Percentiles rank a stretch among this genome's conserved stretches.
These are phyloP conservation scores for Iguana delicatissima DNA, from an alignment of 2,797 vertebrate species.

Conservation along the genomic window DNA sequence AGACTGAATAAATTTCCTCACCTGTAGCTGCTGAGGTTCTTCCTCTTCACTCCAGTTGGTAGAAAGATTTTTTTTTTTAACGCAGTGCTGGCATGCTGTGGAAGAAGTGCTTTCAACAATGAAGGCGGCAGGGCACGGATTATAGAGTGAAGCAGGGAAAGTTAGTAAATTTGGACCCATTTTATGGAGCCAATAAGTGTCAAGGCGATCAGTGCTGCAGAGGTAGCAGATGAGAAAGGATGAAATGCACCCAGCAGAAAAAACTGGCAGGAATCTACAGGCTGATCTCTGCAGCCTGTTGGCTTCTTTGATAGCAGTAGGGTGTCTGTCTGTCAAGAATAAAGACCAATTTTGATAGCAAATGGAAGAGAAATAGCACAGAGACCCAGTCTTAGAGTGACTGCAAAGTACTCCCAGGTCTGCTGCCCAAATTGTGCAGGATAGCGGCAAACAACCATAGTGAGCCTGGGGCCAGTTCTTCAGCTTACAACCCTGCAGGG, in stretches of 20 bases:
- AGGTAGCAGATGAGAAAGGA: background rate
- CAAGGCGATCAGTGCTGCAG: background rate
- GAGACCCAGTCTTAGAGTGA: background rate
- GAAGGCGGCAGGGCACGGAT: accelerated
- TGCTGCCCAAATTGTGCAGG: too few species aligned
- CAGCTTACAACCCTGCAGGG: too few species aligned
- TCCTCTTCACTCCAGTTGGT: background rate
- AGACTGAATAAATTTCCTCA: background rate
- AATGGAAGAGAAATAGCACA: background rate
- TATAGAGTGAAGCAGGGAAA: background rate
- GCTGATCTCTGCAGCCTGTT: background rate
- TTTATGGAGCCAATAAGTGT: background rate
- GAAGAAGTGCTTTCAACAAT: accelerated
- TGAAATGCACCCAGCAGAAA: background rate
- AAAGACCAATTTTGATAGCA: background rate
- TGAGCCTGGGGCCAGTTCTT: too few species aligned
- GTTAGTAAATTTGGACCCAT: background rate
- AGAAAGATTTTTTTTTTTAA: background rate
- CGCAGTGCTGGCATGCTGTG: accelerated
- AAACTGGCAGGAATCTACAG: too few species aligned
- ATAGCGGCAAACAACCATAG: too few species aligned
- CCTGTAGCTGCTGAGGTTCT: background rate
- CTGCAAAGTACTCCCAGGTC: too few species aligned
- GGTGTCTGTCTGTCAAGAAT: background rate
- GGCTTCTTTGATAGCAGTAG: background rate